Base-by-base conservation (phyloP, 2,888 invertebrate genomes). In the Apodemia zela region DNA sequence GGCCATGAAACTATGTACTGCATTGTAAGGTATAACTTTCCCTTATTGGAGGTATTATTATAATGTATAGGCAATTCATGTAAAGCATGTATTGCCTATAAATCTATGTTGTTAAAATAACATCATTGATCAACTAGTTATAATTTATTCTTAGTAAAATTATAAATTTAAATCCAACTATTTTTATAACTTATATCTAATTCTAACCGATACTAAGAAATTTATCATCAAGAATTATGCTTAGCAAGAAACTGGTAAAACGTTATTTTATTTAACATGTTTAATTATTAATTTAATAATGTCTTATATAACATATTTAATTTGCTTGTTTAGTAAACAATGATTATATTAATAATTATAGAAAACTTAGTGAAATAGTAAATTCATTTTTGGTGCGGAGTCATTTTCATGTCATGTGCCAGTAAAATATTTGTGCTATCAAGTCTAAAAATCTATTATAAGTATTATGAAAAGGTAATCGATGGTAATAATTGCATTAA, bases 361-460 rank as follows among this genome's bases (percentile, higher is more conserved):
- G 35, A 62, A 62, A 62, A 62, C 45, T 45, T 57, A 58, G 54
- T 62, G 60, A 63, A 62, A 64, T 63, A 64, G 49, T 7, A 61
- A 45, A 63, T 49, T 45, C n/a, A 54, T 57, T 13, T 45, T 67
- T 65, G 59, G 67, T 69, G 68, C 66, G 47, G 61, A 63, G 66
- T 60, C 64, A 63, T 54, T 62, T 57, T 42, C 58, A 62, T 25
- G 11, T 54, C 25, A 51, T 62, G 61, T 64, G 49, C 61, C 57
- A 63, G 61, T 62, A 33, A 45, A 45, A 63, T 18, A n/a, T n/a
- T n/a, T n/a, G 59, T 63, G 58, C 62, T 63, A 33, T 18, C 17
- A 54, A 21, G 42, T 62, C n/a, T 21, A 45, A 45, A 18, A 29
- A 29, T 58, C 25, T 17, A 38, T 58, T 62, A 57, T 42, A 49